Conservation (phyloP, 2,113 vertebrate species). For the Aspiorhynchus laticeps region DNA sequence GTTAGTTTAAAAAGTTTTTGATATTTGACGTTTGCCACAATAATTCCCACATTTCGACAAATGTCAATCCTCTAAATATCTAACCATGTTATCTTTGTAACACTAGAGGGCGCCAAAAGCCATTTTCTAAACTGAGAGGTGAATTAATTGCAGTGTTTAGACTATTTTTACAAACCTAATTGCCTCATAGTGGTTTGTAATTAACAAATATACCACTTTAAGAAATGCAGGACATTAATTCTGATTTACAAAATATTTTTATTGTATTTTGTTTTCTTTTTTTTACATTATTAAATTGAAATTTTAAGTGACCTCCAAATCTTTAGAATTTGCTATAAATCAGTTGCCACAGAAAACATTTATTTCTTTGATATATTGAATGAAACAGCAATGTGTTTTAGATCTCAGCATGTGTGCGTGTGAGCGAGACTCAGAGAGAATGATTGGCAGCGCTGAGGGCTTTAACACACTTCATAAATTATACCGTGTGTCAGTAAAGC, state of each 20-base stretch:
- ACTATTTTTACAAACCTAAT: not conserved
- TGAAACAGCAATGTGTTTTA: not conserved
- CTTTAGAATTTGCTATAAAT: not conserved
- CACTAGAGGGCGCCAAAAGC: not conserved
- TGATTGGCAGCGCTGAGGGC: slow-evolving; percentile 11
- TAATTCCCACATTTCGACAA: not conserved
- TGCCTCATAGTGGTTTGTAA: not conserved
- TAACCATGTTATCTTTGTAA: not conserved
- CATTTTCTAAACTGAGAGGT: not conserved
- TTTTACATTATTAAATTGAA: not conserved
- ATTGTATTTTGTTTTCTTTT: not conserved
- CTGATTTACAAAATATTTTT: not conserved
- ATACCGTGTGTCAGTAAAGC: slow-evolving; percentile 4
- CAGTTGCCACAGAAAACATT: not conserved
- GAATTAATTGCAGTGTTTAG: not conserved
- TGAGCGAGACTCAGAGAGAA: not conserved
- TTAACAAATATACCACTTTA: not conserved
- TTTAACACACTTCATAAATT: slow-evolving; percentile 38
- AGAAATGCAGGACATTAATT: not conserved
- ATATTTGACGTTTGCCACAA: not conserved
- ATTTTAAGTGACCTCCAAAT: not conserved
- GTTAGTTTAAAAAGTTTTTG: not conserved
- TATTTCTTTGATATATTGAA: not conserved
- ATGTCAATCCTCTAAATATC: not conserved
- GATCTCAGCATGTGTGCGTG: slow-evolving; percentile 15